Percentiles rank a stretch among this genome's conserved stretches.
These are phyloP conservation scores for Indicator indicator DNA, from an alignment of 2,113 vertebrate genomes.

Conservation along the genomic window DNA sequence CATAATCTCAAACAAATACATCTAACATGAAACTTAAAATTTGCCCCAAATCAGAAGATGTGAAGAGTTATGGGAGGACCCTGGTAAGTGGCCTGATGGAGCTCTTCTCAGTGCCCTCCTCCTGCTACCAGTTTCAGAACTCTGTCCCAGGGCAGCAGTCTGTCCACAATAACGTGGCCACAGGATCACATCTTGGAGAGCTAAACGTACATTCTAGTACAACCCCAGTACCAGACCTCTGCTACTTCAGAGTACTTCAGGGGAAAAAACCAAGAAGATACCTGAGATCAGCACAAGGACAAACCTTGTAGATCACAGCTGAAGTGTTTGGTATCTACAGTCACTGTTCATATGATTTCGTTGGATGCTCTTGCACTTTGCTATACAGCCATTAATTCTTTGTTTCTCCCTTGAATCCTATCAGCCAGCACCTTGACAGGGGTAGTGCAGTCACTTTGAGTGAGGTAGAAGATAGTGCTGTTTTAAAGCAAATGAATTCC, in stretches of 20 bases:
- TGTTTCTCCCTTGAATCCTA: neutral
- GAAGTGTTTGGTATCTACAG: neutral
- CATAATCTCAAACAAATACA: neutral
- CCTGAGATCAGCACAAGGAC: neutral
- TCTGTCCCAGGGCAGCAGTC: neutral
- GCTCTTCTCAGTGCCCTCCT: neutral
- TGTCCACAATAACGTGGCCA: neutral
- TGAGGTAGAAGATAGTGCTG: neutral
- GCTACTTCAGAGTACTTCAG: neutral
- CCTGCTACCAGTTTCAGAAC: neutral
- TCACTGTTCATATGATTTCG: neutral
- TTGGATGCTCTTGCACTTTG: neutral
- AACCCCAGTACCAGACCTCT: neutral
- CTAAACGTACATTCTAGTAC: neutral
- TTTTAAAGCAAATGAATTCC: neutral
- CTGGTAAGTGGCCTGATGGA: neutral
- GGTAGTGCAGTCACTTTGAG: neutral
- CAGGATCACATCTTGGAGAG: neutral
- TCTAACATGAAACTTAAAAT: neutral
- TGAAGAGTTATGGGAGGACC: neutral
- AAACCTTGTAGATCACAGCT: neutral
- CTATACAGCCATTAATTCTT: neutral
- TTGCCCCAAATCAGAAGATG: neutral
- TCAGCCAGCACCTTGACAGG: neutral
- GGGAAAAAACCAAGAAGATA: neutral